Percentiles rank a stretch among this genome's conserved stretches.
These are phyloP conservation scores for Zoanthus sansibaricus DNA, from an alignment of 92 coral and sea anemone species.

Conservation along the genomic window DNA sequence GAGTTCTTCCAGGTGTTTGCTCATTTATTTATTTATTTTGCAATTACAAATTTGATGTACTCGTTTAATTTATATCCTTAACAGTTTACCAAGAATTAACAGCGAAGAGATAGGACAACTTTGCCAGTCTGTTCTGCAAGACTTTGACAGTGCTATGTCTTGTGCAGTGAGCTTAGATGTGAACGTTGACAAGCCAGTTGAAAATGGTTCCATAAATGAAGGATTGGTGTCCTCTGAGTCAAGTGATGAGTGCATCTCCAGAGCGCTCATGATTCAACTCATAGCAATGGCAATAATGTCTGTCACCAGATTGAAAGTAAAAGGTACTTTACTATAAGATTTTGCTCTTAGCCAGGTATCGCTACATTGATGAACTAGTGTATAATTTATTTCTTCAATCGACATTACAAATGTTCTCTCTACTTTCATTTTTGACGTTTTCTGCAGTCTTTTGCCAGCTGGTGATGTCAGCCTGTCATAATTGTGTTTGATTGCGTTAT, in stretches of 20 bases:
- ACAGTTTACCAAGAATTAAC: slow-evolving; percentile 75
- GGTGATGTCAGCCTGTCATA: no score
- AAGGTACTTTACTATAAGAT: slow-evolving; percentile 8
- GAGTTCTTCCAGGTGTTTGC: no score
- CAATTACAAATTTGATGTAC: no score
- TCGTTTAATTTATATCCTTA: not conserved
- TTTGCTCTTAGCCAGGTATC: no score
- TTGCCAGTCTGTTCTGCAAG: slow-evolving; percentile 96
- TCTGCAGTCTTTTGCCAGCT: no score
- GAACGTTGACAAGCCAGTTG: slow-evolving; percentile 36
- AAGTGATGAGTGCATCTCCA: slow-evolving; percentile 64
- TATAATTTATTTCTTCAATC: no score
- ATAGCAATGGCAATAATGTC: slow-evolving; percentile 84
- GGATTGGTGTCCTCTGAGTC: slow-evolving; percentile 41
- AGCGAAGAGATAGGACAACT: slow-evolving; percentile 91
- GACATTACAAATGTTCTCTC: no score
- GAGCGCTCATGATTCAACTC: slow-evolving; percentile 84
- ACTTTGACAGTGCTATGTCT: slow-evolving; percentile 79
- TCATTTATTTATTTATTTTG: no score
- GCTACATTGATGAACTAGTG: no score
- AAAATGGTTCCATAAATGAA: slow-evolving; percentile 43
- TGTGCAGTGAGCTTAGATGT: slow-evolving; percentile 49
- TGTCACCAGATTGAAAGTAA: slow-evolving; percentile 81
- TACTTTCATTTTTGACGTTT: no score
- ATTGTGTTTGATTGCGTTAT: no score